Base-by-base conservation (phyloP, 2,888 invertebrate genomes). In the Panopea generosa region DNA sequence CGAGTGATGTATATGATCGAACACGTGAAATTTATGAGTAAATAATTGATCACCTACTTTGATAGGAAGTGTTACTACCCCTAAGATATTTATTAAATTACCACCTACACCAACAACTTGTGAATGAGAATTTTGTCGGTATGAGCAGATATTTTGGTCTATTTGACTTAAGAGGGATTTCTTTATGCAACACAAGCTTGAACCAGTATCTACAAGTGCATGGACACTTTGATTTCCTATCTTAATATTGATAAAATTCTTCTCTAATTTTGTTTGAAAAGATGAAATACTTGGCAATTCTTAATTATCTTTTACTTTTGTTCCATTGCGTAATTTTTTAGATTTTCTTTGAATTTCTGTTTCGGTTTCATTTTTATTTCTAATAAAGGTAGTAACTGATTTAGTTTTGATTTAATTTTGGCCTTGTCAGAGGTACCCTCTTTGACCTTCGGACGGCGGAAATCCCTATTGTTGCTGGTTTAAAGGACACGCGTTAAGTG, bases 41-140 rank as follows among this genome's bases (percentile, higher is more conserved):
- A 75, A 60, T 2, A 16, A 0, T 0, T 4, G 1, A 14, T 59
- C 26, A 16, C 73, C 73, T 29, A 62, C 61, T 43, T 22, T 26
- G 2, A 73, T 7, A 14, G 55, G 16, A 14, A 73, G 38, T 14
- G 14, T 40, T 0, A 59, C 53, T 11, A 60, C 27, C 2, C 72
- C 66, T 20, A 7, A 26, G 11, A 72, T 40, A 14, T 62, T 22
- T 2, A 68, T 57, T 1, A 67, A 14, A 16, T 57, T 56, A 16
- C 68, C 74, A 43, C 74, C 56, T 20, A 74, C 40, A 2, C 74
- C 68, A 38, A n/a, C 43, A 22, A 74, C 74, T 27, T 63, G 53
- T n/a, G 18, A 14, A 18, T 49, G 27, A 27, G 52, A 6, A 11
- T 2, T 45, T 16, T n/a, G 14, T 2, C 18, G 24, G 11, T 22